Conservation (phyloP, 2,888 invertebrate species). For the Agrotis segetum region DNA sequence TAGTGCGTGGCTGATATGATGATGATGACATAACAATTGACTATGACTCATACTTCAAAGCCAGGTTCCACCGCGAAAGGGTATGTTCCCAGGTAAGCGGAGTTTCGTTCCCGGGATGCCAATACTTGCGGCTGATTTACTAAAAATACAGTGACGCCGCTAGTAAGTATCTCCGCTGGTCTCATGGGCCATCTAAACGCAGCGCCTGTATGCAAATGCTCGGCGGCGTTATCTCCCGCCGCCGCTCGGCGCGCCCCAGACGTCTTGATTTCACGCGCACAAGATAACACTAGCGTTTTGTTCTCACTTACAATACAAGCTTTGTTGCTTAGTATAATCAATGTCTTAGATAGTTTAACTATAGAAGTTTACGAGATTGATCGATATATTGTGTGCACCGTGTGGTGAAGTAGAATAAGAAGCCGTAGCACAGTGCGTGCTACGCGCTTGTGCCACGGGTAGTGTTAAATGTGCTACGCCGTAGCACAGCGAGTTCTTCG, state of each 20-base stretch:
- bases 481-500: not conserved
- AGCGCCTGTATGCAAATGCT: constrained; percentile 66
- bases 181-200: constrained; percentile 50
- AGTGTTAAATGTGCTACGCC: too few species aligned
- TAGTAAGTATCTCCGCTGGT: not conserved
- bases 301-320: constrained; percentile 30
- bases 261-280: constrained; percentile 53
- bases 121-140: too few species aligned
- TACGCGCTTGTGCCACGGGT: too few species aligned
- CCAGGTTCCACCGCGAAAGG: too few species aligned
- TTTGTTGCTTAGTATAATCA: constrained; percentile 12
- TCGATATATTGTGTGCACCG: not conserved
- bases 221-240: constrained; percentile 56
- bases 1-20: too few species aligned
- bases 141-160: too few species aligned
- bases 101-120: too few species aligned
- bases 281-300: constrained; percentile 53
- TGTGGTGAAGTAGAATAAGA: too few species aligned
- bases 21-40: too few species aligned
- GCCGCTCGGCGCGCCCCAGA: constrained; percentile 34
- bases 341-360: not conserved
- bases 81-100: too few species aligned
- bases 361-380: not conserved
- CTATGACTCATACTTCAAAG: too few species aligned
- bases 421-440: not conserved